Percentiles rank a stretch among this genome's conserved stretches.
phyloP scores from a whole-genome alignment of 2,113 vertebrate genomes.

The Leptocoma aspasia region DNA sequence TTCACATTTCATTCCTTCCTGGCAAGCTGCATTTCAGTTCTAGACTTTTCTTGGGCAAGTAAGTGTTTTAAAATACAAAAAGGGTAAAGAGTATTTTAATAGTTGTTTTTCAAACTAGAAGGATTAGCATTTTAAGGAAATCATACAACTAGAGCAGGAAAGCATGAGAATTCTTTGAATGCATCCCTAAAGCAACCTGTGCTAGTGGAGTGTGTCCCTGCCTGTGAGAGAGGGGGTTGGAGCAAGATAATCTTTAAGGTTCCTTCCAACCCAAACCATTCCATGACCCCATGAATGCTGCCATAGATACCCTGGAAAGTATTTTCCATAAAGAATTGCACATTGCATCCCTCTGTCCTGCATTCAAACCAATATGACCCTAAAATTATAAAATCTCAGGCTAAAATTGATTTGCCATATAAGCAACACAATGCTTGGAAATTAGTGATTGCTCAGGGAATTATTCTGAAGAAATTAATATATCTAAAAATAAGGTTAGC shows the following conservation, averaged over 20 bases:
- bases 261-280: background rate
- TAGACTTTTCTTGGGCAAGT: background rate
- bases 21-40: background rate
- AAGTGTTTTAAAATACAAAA: background rate
- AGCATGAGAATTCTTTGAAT: background rate
- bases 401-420: background rate
- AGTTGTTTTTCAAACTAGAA: background rate
- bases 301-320: background rate
- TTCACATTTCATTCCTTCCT: background rate
- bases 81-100: background rate
- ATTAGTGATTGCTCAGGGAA: background rate
- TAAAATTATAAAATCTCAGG: background rate
- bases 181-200: background rate
- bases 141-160: background rate
- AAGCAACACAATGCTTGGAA: background rate
- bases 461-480: background rate
- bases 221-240: background rate
- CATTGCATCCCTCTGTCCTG: background rate
- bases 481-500: background rate
- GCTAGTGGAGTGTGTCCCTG: background rate
- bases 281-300: background rate
- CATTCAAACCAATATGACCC: background rate
- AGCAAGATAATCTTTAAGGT: background rate
- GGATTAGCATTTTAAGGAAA: background rate
- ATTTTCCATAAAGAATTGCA: background rate